Evolutionary conservation across 64 coral and sea anemone genomes (phyloP).

Genomic region (Catalaphyllia jardinei): DNA sequence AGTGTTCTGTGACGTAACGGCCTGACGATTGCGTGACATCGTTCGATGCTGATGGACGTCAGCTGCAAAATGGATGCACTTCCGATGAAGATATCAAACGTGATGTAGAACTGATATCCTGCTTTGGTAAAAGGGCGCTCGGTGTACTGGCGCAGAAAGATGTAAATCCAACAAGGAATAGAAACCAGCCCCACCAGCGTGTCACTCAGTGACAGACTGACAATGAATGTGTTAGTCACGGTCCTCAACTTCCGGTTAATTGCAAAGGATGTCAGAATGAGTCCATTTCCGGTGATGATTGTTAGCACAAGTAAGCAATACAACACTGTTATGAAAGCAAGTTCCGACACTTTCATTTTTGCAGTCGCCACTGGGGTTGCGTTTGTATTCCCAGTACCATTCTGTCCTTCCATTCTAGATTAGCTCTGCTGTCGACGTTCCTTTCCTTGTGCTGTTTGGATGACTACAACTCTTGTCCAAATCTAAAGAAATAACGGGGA

Average conservation of each 20-base stretch:
- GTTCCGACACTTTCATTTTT: slow-evolving; percentile 28
- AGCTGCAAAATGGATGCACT: slow-evolving; percentile 86
- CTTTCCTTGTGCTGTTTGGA: neutral
- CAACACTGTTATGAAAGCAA: slow-evolving; percentile 44
- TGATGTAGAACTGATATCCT: slow-evolving; percentile 70
- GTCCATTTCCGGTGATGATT: slow-evolving; percentile 78
- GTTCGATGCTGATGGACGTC: slow-evolving; percentile 83
- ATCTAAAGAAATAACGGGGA: neutral
- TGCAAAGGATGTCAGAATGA: slow-evolving; percentile 74
- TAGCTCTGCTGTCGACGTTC: neutral
- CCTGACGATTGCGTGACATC: slow-evolving; percentile 84
- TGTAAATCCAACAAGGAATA: slow-evolving; percentile 88
- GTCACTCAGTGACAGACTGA: slow-evolving; percentile 82
- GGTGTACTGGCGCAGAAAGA: slow-evolving; percentile 44
- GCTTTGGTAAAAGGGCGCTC: slow-evolving; percentile 1
- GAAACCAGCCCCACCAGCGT: slow-evolving; percentile 81
- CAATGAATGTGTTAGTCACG: slow-evolving; percentile 70
- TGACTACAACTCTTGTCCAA: neutral
- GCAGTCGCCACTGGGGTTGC: neutral
- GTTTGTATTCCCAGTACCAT: slow-evolving; percentile 11
- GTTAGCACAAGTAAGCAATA: slow-evolving; percentile 55
- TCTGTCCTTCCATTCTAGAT: slow-evolving; percentile 1
- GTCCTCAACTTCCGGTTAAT: slow-evolving; percentile 91
- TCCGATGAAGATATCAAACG: slow-evolving; percentile 91
- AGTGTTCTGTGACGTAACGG: slow-evolving; percentile 76